Percentiles rank a stretch among this genome's conserved stretches.
These are phyloP conservation scores for Sternarchorhynchus goeldii DNA, from an alignment of 2,797 vertebrate genomes.

Conservation along the genomic window DNA sequence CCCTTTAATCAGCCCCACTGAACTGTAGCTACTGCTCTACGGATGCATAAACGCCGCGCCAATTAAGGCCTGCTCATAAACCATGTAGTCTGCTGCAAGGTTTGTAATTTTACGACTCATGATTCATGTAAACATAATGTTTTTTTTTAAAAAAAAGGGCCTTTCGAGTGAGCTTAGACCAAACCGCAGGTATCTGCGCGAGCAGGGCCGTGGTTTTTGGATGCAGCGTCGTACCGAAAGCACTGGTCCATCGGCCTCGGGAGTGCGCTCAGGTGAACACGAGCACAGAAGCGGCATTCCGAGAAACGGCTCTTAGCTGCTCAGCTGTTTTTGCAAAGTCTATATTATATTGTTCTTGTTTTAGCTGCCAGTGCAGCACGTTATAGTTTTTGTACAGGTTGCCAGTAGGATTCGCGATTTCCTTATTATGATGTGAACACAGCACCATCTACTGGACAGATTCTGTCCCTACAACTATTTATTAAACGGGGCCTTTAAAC, in stretches of 20 bases:
- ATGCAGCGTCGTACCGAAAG: too few relatives aligned
- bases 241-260: not conserved
- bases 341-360: too few relatives aligned
- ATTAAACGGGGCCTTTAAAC: not conserved
- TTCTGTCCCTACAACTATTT: not conserved
- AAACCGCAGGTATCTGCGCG: not conserved
- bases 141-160: not conserved
- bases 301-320: too few relatives aligned
- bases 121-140: constrained; percentile 2
- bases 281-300: not conserved
- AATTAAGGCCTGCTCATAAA: constrained; percentile 6
- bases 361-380: too few relatives aligned
- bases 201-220: not conserved
- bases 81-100: constrained; percentile 12
- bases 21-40: not conserved
- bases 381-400: too few relatives aligned
- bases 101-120: constrained; percentile 39
- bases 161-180: not conserved
- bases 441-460: constrained; percentile 12
- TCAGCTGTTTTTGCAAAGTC: too few relatives aligned
- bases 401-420: too few relatives aligned
- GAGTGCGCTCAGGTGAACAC: not conserved
- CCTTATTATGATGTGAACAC: not conserved
- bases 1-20: constrained; percentile 21
- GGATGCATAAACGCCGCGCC: not conserved